phyloP scores from a whole-genome alignment of 2,113 vertebrate species.

The Elaphurus davidianus region DNA sequence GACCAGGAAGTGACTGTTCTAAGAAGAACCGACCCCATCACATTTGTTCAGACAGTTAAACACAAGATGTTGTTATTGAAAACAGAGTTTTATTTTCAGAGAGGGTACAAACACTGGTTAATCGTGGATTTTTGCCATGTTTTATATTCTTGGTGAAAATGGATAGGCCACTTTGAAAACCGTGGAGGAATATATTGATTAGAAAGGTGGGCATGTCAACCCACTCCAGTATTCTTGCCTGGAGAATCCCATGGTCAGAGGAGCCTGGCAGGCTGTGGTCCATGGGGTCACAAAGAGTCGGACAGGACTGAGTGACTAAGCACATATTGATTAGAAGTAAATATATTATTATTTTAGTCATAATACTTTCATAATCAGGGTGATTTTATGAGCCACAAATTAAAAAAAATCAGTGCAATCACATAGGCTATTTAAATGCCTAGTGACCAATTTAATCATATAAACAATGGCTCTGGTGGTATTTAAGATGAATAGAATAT shows the following conservation, averaged over 20 bases:
- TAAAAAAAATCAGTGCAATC: not conserved
- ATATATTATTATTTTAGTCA: not conserved
- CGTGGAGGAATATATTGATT: not conserved
- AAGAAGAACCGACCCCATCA: slow-evolving; percentile 57
- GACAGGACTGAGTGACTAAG: not conserved
- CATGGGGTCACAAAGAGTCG: not conserved
- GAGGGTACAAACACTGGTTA: slow-evolving; percentile 31
- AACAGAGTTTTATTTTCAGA: slow-evolving; percentile 67
- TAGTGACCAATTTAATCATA: not conserved
- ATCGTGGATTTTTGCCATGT: slow-evolving; percentile 39
- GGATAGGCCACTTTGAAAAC: slow-evolving; percentile 63
- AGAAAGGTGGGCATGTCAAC: rapidly evolving
- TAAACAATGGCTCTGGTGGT: not conserved
- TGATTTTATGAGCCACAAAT: not conserved
- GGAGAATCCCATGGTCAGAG: not conserved
- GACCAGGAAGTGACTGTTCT: slow-evolving; percentile 2
- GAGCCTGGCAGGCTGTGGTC: not conserved
- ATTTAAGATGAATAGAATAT: not conserved
- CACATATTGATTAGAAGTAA: slow-evolving; percentile 23
- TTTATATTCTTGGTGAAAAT: slow-evolving; percentile 47
- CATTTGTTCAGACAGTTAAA: slow-evolving; percentile 50
- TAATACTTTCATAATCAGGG: not conserved
- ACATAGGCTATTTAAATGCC: not conserved
- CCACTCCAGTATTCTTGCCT: not conserved
- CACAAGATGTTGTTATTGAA: slow-evolving; percentile 52